These are phyloP conservation scores for Pteruthius melanotis DNA, from an alignment of 2,113 vertebrate genomes.

Conservation along the genomic window DNA sequence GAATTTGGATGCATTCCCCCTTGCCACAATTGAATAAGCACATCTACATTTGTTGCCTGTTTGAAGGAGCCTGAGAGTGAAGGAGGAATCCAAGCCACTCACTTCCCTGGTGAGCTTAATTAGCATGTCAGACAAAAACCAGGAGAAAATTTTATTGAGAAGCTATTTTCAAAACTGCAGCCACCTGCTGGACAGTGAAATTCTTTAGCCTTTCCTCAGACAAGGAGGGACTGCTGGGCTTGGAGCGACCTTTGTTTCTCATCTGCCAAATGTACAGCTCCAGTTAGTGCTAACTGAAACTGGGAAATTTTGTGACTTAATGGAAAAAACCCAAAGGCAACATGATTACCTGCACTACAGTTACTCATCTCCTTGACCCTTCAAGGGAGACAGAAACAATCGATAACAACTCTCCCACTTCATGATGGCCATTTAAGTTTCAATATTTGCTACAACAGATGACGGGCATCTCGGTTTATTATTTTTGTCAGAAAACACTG, in stretches of 20 bases:
- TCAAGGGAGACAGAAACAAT: not conserved
- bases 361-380: not conserved
- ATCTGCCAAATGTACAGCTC: not conserved
- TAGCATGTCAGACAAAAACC: slow-evolving; percentile 13
- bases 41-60: not conserved
- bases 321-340: not conserved
- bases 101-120: slow-evolving; percentile 25
- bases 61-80: not conserved
- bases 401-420: not conserved
- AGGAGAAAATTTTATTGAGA: slow-evolving; percentile 19
- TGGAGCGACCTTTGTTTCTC: not conserved
- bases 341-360: not conserved
- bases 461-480: not conserved
- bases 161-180: slow-evolving; percentile 23
- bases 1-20: not conserved
- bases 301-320: not conserved
- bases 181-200: slow-evolving; percentile 12
- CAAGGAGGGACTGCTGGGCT: not conserved
- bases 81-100: not conserved
- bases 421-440: not conserved
- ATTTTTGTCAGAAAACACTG: slow-evolving; percentile 7
- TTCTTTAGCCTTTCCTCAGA: not conserved
- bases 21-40: not conserved
- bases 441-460: not conserved
- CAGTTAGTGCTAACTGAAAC: not conserved